Conservation (phyloP, 1,140 invertebrate genomes). For the Saccostrea echinata region DNA sequence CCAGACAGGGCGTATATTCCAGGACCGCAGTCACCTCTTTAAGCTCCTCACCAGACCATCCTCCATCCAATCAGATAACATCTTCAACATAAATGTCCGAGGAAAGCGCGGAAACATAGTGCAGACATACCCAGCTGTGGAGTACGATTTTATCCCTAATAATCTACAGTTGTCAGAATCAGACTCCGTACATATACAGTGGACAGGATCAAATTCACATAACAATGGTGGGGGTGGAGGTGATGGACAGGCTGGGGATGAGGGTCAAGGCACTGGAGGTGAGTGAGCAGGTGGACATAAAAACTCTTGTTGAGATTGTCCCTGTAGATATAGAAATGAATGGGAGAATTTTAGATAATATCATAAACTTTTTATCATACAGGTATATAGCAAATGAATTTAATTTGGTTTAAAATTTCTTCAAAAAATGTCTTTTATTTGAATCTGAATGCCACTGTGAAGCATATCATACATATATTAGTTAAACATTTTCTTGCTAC, state of each 20-base stretch:
- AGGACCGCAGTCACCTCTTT: conserved; percentile 78
- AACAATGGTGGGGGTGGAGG: conserved; percentile 75
- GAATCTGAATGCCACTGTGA: too few relatives aligned
- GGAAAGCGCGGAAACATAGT: conserved; percentile 80
- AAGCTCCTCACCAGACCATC: conserved; percentile 66
- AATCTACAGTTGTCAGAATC: conserved; percentile 64
- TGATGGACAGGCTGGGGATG: conserved; percentile 77
- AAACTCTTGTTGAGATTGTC: too few relatives aligned
- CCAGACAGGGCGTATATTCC: conserved; percentile 78
- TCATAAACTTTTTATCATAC: too few relatives aligned
- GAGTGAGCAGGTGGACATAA: conserved; percentile 8
- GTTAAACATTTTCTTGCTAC: too few relatives aligned
- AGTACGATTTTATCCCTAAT: conserved; percentile 78
- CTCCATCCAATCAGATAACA: conserved; percentile 55
- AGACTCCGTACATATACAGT: conserved; percentile 78
- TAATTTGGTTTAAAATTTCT: too few relatives aligned
- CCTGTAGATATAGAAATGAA: too few relatives aligned
- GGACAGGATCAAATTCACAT: conserved; percentile 80
- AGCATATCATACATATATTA: too few relatives aligned
- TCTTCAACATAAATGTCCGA: conserved; percentile 76
- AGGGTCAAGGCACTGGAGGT: conserved; percentile 77
- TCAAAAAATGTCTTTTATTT: too few relatives aligned
- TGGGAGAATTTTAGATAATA: too few relatives aligned
- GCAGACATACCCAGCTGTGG: conserved; percentile 77
- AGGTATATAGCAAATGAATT: too few relatives aligned